Evolutionary conservation across 2,797 vertebrate genomes (phyloP).

Genomic region (Sebastes alutus): DNA sequence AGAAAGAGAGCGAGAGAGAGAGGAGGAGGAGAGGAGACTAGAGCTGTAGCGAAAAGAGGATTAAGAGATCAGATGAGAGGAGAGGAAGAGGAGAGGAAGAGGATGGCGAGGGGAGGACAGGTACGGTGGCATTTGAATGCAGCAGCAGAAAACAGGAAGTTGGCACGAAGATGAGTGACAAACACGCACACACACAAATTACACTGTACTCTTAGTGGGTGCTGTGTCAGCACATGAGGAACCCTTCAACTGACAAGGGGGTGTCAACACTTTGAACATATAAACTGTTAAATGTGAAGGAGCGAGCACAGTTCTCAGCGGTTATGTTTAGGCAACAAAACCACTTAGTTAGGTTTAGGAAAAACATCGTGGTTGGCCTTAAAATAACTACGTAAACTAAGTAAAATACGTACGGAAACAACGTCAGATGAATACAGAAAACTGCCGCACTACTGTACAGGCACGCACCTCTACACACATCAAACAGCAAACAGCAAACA

Average conservation of each 20-base stretch:
- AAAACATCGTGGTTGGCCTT: no score
- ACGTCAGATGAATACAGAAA: no score
- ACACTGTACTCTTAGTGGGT: not conserved
- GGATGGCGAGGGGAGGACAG: slow-evolving; percentile 6
- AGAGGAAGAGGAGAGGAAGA: not conserved
- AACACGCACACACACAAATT: not conserved
- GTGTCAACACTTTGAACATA: no score
- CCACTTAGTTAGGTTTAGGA: no score
- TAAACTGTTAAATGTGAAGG: no score
- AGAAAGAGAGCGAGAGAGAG: not conserved
- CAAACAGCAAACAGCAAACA: no score
- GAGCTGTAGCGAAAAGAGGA: slow-evolving; percentile 7
- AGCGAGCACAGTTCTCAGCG: no score
- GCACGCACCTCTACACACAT: no score
- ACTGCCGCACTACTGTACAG: no score
- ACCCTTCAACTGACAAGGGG: not conserved
- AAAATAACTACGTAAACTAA: no score
- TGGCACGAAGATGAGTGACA: not conserved
- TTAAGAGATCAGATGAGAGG: slow-evolving; percentile 14
- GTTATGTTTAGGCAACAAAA: no score
- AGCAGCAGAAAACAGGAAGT: not conserved
- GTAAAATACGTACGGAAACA: no score
- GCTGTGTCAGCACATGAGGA: not conserved
- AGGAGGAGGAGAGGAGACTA: slow-evolving; percentile 10
- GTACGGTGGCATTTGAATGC: not conserved